Base-by-base conservation (phyloP, 2,113 vertebrate species). In the Halichoeres trimaculatus region DNA sequence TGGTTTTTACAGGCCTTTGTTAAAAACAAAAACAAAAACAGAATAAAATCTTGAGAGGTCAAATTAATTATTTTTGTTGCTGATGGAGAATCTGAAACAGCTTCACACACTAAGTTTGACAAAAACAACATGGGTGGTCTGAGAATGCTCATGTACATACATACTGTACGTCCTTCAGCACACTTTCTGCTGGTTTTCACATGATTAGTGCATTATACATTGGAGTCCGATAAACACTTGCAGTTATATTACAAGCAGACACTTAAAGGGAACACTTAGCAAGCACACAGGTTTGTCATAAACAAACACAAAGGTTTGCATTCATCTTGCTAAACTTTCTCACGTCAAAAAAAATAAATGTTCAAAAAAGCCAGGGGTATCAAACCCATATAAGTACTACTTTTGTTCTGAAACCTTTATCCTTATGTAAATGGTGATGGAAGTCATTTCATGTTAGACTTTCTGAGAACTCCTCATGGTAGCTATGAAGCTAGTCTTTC, bases 231-330 rank as follows among this genome's bases (percentile, higher is more conserved):
- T 89, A 85, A 92, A 92, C 84, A 91, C 71, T 86, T 80, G 85
- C 89, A 82, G 85, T 88, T 94, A 92, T 92, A 83, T 93, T 93
- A 94, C 91, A 94, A 91, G 89, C 92, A 87, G 89, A 93, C 88
- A 91, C 70, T 76, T 66, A 85, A 77, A 72, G 78, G 81, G 80
- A 85, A 88, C 85, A 88, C 40, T 88, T 83, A 79, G 85, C 74
- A 89, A 91, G 88, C 92, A 90, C 90, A 93, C 88, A 92, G 87
- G 87, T 89, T 91, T 90, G 81, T 83, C 80, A 84, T 71, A 78
- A 90, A 79, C 40, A 47, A 52, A 89, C 73, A 85, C 73, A 56
- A 83, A 77, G 50, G 68, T 82, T 83, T 84, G 71, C 74, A 68
- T 68, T 80, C 43, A 81, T 77, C 76, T 84, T 86, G 85, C 87